A percentile compares a stretch with the other conserved stretches of the same genome.
phyloP scores from a whole-genome alignment of 2,888 invertebrate species.

The Liposcelis brunnea region DNA sequence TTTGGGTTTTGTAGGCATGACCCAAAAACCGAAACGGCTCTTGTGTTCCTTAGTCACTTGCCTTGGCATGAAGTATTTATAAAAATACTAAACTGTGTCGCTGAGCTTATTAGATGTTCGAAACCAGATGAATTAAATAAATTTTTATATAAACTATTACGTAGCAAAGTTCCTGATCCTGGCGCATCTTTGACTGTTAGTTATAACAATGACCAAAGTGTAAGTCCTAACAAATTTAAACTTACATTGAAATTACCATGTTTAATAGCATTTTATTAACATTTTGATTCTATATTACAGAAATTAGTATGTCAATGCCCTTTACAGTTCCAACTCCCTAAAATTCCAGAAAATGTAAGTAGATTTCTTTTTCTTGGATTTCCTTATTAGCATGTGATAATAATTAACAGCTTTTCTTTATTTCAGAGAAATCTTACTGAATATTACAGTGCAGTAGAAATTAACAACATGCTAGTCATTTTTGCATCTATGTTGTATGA shows the following conservation, averaged over 20 bases:
- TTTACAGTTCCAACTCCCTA: constrained; percentile 67
- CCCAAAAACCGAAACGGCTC: constrained; percentile 69
- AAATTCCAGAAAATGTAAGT: constrained; percentile 91
- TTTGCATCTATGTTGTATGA: constrained; percentile 94
- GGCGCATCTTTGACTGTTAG: constrained; percentile 44
- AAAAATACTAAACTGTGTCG: constrained; percentile 51
- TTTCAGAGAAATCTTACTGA: constrained; percentile 82
- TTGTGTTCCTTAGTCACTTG: constrained; percentile 71
- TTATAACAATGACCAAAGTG: constrained; percentile 36
- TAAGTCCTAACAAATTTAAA: constrained; percentile 25
- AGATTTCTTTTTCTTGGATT: constrained; percentile 11
- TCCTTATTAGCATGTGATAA: neutral
- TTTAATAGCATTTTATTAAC: constrained; percentile 25
- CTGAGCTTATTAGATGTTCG: constrained; percentile 49
- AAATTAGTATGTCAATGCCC: constrained; percentile 64
- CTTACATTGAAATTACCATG: constrained; percentile 1
- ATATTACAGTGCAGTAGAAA: constrained; percentile 94
- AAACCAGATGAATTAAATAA: constrained; percentile 36
- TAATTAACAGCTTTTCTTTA: constrained; percentile 10
- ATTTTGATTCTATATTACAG: constrained; percentile 38
- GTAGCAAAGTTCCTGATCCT: constrained; percentile 47
- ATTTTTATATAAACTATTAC: constrained; percentile 50
- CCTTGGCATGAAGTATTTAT: constrained; percentile 71
- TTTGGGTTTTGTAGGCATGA: constrained; percentile 96
- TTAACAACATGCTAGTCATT: constrained; percentile 84